Conservation (phyloP, 2,113 vertebrate genomes). For the Genyomyrus donnyi region DNA sequence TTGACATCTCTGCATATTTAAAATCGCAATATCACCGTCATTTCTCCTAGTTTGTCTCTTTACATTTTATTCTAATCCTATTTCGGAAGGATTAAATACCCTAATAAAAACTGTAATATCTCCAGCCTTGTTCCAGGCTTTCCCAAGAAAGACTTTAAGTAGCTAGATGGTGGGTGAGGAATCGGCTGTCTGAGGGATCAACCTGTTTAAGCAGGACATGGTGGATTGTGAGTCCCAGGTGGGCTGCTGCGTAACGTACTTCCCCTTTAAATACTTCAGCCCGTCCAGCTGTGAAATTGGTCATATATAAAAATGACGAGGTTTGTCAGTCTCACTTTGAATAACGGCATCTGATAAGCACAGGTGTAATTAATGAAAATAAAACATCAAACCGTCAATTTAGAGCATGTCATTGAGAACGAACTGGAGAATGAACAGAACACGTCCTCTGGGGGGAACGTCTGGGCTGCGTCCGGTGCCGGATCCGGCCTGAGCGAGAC, state of each 20-base stretch:
- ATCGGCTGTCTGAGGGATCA: neutral
- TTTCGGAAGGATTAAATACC: neutral
- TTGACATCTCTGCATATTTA: neutral
- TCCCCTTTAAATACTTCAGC: neutral
- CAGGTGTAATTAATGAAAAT: neutral
- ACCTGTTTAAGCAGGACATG: neutral
- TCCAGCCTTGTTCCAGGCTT: neutral
- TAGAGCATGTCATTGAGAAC: neutral
- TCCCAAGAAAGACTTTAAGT: neutral
- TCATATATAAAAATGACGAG: constrained; percentile 2
- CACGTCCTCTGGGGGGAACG: neutral
- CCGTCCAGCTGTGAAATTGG: neutral
- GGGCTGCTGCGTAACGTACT: neutral
- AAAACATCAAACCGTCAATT: constrained; percentile 4
- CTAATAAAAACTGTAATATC: neutral
- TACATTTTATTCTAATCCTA: constrained; percentile 3
- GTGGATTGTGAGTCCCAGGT: neutral
- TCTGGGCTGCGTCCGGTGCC: neutral
- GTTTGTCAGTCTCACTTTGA: neutral
- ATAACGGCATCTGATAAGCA: neutral
- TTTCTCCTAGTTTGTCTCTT: neutral
- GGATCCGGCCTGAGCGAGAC: neutral
- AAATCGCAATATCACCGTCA: neutral
- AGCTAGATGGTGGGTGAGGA: neutral
- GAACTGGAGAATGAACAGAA: neutral